A percentile compares a stretch with the other conserved stretches of the same genome.
Evolutionary conservation across 1,140 invertebrate species (phyloP).

Genomic region (Homalodisca vitripennis): DNA sequence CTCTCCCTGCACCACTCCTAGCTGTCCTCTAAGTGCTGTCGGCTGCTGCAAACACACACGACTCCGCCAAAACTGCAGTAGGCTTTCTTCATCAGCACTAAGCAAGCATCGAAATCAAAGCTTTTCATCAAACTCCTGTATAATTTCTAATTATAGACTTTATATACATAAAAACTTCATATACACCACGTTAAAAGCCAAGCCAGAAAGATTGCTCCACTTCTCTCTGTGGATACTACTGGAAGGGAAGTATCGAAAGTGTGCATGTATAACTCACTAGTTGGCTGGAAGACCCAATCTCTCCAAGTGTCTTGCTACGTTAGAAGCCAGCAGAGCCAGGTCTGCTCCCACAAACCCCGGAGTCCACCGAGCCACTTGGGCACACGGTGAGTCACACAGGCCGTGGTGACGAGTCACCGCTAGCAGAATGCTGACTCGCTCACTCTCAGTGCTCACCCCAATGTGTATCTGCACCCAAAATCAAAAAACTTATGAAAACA

Average conservation of each 20-base stretch:
- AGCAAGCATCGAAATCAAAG: no score
- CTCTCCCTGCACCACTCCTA: slow-evolving; percentile 50
- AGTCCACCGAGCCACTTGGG: slow-evolving; percentile 48
- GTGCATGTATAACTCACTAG: slow-evolving; percentile 9
- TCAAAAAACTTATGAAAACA: slow-evolving; percentile 4
- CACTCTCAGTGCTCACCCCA: slow-evolving; percentile 62
- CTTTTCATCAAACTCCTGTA: no score
- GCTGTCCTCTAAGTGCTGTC: slow-evolving; percentile 54
- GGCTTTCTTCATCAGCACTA: slow-evolving; percentile 7
- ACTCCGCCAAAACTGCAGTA: slow-evolving; percentile 2
- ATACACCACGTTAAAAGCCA: no score
- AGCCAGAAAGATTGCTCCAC: no score
- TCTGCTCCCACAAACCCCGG: slow-evolving; percentile 55
- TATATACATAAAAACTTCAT: no score
- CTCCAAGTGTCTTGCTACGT: slow-evolving; percentile 43
- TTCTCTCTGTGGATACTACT: no score
- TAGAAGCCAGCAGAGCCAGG: slow-evolving; percentile 48
- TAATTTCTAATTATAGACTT: no score
- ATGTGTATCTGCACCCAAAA: slow-evolving; percentile 67
- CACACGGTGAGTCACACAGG: slow-evolving; percentile 34
- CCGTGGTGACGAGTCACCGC: slow-evolving; percentile 22
- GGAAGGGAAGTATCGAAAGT: no score
- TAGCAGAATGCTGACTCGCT: slow-evolving; percentile 55
- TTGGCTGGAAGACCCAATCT: background rate
- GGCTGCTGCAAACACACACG: slow-evolving; percentile 45